Base-by-base conservation (phyloP, 2,888 invertebrate species). In the Acronicta alni region DNA sequence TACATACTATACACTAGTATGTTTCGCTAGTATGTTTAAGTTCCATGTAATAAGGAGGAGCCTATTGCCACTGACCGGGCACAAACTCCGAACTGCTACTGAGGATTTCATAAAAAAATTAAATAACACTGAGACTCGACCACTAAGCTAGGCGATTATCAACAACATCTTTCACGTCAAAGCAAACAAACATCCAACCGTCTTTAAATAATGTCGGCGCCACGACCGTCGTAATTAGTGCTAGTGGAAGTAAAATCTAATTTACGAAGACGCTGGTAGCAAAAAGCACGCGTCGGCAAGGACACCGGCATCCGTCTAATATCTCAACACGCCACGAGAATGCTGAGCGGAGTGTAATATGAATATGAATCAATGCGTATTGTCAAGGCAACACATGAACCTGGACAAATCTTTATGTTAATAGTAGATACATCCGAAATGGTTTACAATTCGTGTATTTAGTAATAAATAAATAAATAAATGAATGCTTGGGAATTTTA, bases 231-330 rank as follows among this genome's bases (percentile, higher is more conserved):
- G 30, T 75, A 83, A 83, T 83, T 82, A 80, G 62, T 57, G 55
- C 60, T 57, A n/a, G 35, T 35, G 35, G 35, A 14, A 35, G 74
- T 75, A 81, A 74, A 78, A 80, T 79, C 77, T 71, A 59, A 77
- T 75, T 79, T 75, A 62, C 37, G 57, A 57, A 61, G 55, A 67
- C 20, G 47, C 51, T 75, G 65, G 79, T 65, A 74, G 79, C 81
- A 73, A 79, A 68, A 74, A 77, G 69, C 75, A 73, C 73, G 77
- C 63, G 56, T 43, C 42, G 14, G 26, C 77, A 79, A 83, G 83
- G 81, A 57, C 72, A 45, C 30, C 8, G 42, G 38, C 39, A 62
- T 57, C 57, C 44, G 60, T 43, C 47, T 47, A 53, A 67, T 58
- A 47, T 71, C 51, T 38, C 49, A 61, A 57, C 54, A 59, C 55